phyloP scores from a whole-genome alignment of 2,797 vertebrate species.

The Kryptopterus vitreolus region DNA sequence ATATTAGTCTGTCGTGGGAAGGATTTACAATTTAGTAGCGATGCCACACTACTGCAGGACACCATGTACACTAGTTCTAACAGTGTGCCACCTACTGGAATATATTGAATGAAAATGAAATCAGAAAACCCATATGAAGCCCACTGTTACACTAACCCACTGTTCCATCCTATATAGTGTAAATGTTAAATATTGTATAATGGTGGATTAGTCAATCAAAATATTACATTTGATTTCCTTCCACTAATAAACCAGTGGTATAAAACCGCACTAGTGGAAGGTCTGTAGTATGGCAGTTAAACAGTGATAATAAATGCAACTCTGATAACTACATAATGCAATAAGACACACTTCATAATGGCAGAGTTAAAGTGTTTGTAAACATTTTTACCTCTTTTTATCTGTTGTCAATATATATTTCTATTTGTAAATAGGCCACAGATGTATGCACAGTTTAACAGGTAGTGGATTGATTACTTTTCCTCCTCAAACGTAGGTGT shows the following conservation, averaged over 20 bases:
- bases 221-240: slow-evolving; percentile 10
- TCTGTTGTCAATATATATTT: not conserved
- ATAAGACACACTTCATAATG: not conserved
- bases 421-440: too few relatives aligned
- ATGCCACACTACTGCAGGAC: not conserved
- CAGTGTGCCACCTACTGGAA: not conserved
- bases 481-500: not conserved
- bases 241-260: not conserved
- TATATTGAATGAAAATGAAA: not conserved
- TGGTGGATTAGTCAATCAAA: not conserved
- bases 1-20: not conserved
- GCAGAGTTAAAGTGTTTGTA: not conserved
- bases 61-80: not conserved
- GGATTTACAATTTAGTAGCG: not conserved
- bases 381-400: not conserved
- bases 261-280: not conserved
- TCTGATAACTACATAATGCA: not conserved
- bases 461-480: too few relatives aligned
- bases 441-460: not conserved
- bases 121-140: not conserved
- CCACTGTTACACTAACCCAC: not conserved
- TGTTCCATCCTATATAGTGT: not conserved
- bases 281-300: not conserved
- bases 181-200: not conserved
- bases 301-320: not conserved